These are phyloP conservation scores for Caenorhabditis tropicalis DNA, from an alignment of 1,140 invertebrate species.

Conservation along the genomic window DNA sequence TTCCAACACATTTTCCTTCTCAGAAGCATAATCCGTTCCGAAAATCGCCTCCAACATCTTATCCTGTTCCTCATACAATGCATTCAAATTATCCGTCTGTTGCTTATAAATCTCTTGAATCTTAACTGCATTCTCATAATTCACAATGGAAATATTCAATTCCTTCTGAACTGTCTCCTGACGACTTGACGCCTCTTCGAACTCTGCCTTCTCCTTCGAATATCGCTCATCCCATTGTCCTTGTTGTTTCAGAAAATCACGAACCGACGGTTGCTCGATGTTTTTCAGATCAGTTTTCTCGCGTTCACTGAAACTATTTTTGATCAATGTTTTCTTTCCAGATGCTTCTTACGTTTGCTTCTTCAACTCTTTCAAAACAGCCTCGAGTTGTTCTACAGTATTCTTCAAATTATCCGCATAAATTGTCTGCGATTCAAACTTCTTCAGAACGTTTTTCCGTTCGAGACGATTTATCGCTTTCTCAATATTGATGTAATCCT, in stretches of 20 bases:
- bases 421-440: slow-evolving; percentile 68
- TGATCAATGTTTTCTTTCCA: not conserved
- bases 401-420: slow-evolving; percentile 70
- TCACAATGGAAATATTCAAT: slow-evolving; percentile 68
- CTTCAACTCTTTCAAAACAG: slow-evolving; percentile 68
- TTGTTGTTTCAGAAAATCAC: slow-evolving; percentile 72
- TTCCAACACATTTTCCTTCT: slow-evolving; percentile 75
- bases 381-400: slow-evolving; percentile 69
- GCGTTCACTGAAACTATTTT: slow-evolving; percentile 68
- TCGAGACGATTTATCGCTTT: slow-evolving; percentile 66
- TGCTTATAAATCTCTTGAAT: slow-evolving; percentile 70
- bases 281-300: slow-evolving; percentile 74
- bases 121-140: slow-evolving; percentile 68
- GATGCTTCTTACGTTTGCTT: slow-evolving; percentile 71
- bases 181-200: slow-evolving; percentile 74
- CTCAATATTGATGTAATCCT: slow-evolving; percentile 67
- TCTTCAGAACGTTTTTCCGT: slow-evolving; percentile 67
- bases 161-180: slow-evolving; percentile 73
- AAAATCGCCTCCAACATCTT: slow-evolving; percentile 75
- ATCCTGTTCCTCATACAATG: slow-evolving; percentile 76
- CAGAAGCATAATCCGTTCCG: slow-evolving; percentile 75
- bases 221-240: slow-evolving; percentile 71
- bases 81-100: slow-evolving; percentile 74
- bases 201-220: slow-evolving; percentile 74
- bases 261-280: slow-evolving; percentile 71